Evolutionary conservation across 2,888 invertebrate genomes (phyloP), one percentile per base, ranked within the genome.

Genomic region (Scotopteryx bipunctaria): DNA sequence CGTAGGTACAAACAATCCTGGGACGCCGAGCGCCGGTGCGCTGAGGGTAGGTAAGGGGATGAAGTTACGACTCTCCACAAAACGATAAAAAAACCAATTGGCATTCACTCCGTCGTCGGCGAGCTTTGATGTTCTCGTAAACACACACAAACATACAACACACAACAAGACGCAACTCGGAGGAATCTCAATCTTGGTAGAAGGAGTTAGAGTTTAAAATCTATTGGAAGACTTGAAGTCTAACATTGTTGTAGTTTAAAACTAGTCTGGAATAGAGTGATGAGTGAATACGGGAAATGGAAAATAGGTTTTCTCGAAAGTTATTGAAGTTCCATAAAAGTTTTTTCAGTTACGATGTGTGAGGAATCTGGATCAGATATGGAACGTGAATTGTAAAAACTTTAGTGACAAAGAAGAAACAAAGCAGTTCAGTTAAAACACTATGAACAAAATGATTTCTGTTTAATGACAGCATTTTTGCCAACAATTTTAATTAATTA

Each of bases 51-150:
- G 38, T 45, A 44, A 36, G 45, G 54, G 50, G 49, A 50, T 57
- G 66, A 58, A 62, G 69, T 70, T 70, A 67, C 68, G 65, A 68
- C 71, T 70, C 75, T 76, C 73, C 69, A 73, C 73, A 78, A 79
- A 80, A 80, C 81, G 78, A 82, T 82, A 81, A 81, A 84, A 71
- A 83, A 84, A 77, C 77, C 83, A 78, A 84, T 83, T 81, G 82
- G 75, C 81, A 81, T 81, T 79, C 77, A 73, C 65, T 64, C 59
- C 55, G 29, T 9, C 33, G 66, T 59, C 70, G 66, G 64, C 71
- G 70, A 71, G 76, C 80, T 81, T 81, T 81, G 80, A 82, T 76
- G 77, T 76, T 62, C 67, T 67, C 71, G 69, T 73, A 73, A 76
- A 73, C 73, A 64, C 59, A 65, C 64, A 63, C 67, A 65, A 31